These are phyloP conservation scores for Euglossa dilemma DNA, from an alignment of 1,140 invertebrate genomes.

Conservation along the genomic window DNA sequence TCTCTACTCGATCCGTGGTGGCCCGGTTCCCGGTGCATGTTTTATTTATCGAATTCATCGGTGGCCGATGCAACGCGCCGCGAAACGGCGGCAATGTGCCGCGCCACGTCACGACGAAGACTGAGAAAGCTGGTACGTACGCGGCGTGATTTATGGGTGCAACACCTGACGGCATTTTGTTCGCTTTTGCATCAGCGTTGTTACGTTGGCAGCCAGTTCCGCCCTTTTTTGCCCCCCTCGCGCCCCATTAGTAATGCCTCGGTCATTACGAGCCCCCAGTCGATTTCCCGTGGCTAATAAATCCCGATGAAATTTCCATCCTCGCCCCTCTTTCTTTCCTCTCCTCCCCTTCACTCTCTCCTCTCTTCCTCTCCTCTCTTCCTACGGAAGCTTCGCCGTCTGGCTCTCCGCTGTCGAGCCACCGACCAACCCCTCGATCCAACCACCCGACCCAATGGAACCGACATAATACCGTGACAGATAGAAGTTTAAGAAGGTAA, in stretches of 20 bases:
- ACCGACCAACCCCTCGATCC: not conserved
- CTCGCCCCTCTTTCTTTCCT: not conserved
- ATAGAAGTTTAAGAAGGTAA: not conserved
- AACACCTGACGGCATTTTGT: conserved; percentile 78
- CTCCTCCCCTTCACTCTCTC: not conserved
- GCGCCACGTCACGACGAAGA: conserved; percentile 60
- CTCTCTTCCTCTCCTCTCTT: not conserved
- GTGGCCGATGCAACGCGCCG: not conserved
- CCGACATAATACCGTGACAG: not conserved
- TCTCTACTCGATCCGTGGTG: conserved; percentile 19
- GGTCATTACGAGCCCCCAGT: conserved; percentile 75
- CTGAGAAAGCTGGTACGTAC: conserved; percentile 55
- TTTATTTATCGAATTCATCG: conserved; percentile 68
- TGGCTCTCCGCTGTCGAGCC: no score
- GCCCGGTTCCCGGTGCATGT: conserved; percentile 46
- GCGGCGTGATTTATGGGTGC: conserved; percentile 76
- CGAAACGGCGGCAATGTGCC: conserved; percentile 27
- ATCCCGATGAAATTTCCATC: conserved; percentile 75
- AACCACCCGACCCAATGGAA: not conserved
- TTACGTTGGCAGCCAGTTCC: conserved; percentile 74
- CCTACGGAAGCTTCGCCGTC: not conserved
- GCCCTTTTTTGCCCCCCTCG: conserved; percentile 67
- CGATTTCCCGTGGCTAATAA: conserved; percentile 78
- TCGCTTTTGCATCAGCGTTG: conserved; percentile 73
- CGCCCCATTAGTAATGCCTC: conserved; percentile 75